These are phyloP conservation scores for Polietes domitor DNA, from an alignment of 2,888 invertebrate species.

Conservation along the genomic window DNA sequence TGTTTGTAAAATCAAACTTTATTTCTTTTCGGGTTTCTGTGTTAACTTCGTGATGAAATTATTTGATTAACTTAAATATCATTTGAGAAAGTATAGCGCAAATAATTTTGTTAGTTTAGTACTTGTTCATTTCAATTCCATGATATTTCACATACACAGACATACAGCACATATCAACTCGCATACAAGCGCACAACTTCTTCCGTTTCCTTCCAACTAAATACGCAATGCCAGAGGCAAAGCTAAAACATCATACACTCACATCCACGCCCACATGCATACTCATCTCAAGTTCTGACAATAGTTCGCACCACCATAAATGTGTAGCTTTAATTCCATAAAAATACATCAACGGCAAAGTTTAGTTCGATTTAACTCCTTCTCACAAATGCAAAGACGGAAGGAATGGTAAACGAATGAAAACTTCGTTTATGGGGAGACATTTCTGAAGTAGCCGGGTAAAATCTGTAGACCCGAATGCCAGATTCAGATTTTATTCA, in stretches of 20 bases:
- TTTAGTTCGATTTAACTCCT: slow-evolving; percentile 38
- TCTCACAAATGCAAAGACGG: background rate
- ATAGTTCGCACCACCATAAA: slow-evolving; percentile 42
- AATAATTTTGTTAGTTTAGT: slow-evolving; percentile 55
- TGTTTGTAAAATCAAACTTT: slow-evolving; percentile 55
- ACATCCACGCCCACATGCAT: background rate
- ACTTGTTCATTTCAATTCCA: slow-evolving; percentile 35
- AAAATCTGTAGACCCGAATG: no score
- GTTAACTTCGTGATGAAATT: slow-evolving; percentile 57
- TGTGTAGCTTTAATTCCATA: slow-evolving; percentile 43
- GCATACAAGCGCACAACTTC: background rate
- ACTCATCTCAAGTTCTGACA: background rate
- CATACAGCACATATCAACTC: background rate
- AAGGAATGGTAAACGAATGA: slow-evolving; percentile 13
- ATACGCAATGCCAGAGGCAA: background rate
- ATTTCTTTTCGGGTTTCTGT: slow-evolving; percentile 24
- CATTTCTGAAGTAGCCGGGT: background rate
- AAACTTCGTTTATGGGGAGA: slow-evolving; percentile 1
- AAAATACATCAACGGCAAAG: slow-evolving; percentile 31
- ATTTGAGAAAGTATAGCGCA: slow-evolving; percentile 39
- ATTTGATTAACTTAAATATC: slow-evolving; percentile 57
- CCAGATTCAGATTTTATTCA: no score
- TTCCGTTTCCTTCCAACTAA: background rate
- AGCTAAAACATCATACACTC: background rate
- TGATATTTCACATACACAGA: slow-evolving; percentile 16